These are phyloP conservation scores for Protobothrops flavoviridis DNA, from an alignment of 2,113 vertebrate species.

Conservation along the genomic window DNA sequence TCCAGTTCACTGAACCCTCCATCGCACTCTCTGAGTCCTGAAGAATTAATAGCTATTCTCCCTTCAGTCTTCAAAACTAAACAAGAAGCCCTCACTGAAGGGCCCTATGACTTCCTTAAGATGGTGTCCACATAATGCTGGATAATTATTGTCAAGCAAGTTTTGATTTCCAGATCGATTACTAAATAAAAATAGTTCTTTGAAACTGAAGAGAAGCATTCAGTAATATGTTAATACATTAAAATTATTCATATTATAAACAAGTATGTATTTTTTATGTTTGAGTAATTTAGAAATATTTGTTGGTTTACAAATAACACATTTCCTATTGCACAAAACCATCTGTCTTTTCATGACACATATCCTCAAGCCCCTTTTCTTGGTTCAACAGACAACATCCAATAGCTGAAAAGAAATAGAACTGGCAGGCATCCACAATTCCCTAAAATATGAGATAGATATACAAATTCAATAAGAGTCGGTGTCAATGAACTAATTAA, in stretches of 20 bases:
- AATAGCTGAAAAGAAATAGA: not conserved
- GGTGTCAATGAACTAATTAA: not conserved
- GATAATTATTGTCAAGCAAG: not conserved
- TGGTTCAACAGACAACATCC: not conserved
- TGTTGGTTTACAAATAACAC: not conserved
- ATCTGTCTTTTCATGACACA: not conserved
- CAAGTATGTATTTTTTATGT: not conserved
- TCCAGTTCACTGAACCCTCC: constrained; percentile 80
- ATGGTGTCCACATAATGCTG: not conserved
- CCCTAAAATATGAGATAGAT: not conserved
- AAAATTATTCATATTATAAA: not conserved
- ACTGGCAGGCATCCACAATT: not conserved
- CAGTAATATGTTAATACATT: not conserved
- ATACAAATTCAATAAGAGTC: not conserved
- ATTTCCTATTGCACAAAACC: not conserved
- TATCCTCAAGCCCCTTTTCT: not conserved
- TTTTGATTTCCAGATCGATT: not conserved
- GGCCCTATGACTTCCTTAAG: not conserved
- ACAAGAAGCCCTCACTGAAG: not conserved
- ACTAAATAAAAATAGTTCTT: not conserved
- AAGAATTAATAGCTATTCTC: not conserved
- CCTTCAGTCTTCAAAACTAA: not conserved
- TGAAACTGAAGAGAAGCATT: not conserved
- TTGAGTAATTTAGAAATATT: not conserved
- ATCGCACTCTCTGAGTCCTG: constrained; percentile 66